Conservation (phyloP, 2,888 invertebrate species). For the Thymelicus sylvestris region DNA sequence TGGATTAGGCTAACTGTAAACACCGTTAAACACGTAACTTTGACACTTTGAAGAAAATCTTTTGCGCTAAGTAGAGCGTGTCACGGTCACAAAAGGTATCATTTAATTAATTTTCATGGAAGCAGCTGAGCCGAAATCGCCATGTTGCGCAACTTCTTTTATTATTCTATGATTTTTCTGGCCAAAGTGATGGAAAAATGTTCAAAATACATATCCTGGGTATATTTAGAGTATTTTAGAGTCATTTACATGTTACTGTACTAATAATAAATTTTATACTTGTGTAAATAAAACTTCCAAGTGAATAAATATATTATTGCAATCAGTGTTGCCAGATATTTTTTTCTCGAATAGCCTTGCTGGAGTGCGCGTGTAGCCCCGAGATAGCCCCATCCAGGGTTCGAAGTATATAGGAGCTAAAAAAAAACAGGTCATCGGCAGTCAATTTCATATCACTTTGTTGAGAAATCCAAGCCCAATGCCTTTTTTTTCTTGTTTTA, state of each 20-base stretch:
- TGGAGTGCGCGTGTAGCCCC: no score
- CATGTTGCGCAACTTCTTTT: slow-evolving; percentile 79
- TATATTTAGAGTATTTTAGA: slow-evolving; percentile 1
- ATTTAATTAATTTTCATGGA: slow-evolving; percentile 59
- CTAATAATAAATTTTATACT: neutral
- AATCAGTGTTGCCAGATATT: no score
- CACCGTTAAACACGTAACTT: slow-evolving; percentile 54
- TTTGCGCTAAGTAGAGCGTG: slow-evolving; percentile 72
- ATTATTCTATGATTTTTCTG: slow-evolving; percentile 41
- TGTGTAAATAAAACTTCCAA: slow-evolving; percentile 15
- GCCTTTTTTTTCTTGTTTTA: no score
- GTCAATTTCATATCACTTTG: no score
- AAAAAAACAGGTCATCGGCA: no score
- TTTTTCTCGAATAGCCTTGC: no score
- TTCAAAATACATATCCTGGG: slow-evolving; percentile 7
- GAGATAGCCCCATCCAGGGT: no score
- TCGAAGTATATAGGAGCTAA: no score
- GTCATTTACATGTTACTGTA: neutral
- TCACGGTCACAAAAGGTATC: slow-evolving; percentile 68
- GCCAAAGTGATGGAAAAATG: neutral
- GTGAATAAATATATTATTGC: slow-evolving; percentile 10
- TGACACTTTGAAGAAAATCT: slow-evolving; percentile 58
- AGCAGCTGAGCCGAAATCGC: slow-evolving; percentile 81
- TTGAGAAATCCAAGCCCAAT: no score
- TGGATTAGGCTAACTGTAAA: slow-evolving; percentile 62